These are phyloP conservation scores for Pseudomyrmex concolor DNA, from an alignment of 1,140 invertebrate genomes.

Conservation along the genomic window DNA sequence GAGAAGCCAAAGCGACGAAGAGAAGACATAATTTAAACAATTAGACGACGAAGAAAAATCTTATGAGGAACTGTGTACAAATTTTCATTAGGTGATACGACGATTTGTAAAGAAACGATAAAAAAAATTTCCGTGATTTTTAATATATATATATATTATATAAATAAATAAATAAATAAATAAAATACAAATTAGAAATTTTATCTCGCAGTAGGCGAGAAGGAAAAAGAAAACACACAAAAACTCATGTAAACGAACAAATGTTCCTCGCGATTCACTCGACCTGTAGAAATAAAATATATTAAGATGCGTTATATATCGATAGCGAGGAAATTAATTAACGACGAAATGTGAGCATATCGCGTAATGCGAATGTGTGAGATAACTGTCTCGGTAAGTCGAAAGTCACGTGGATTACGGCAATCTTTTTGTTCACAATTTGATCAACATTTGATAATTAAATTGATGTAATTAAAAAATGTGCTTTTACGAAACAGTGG, in stretches of 20 bases:
- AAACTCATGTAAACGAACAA: conserved; percentile 10
- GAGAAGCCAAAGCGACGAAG: conserved; percentile 78
- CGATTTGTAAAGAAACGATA: conserved; percentile 79
- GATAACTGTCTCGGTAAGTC: no score
- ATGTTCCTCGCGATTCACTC: conserved; percentile 48
- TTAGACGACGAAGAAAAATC: conserved; percentile 61
- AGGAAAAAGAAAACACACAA: not conserved
- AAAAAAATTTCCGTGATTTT: conserved; percentile 78
- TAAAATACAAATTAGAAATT: conserved; percentile 69
- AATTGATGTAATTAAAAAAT: no score
- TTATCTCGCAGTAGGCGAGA: conserved; percentile 19
- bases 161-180: conserved; percentile 75
- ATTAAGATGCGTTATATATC: no score
- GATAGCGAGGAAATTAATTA: no score
- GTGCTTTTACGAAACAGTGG: no score
- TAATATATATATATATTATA: conserved; percentile 74
- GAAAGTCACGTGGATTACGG: no score
- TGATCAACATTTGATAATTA: no score
- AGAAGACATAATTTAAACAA: conserved; percentile 75
- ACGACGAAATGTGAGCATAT: no score
- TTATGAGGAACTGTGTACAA: conserved; percentile 80
- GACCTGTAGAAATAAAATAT: conserved; percentile 12
- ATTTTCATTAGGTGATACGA: conserved; percentile 79
- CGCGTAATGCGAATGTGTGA: no score
- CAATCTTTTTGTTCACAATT: no score